Percentiles rank a stretch among this genome's conserved stretches.
Conservation (phyloP, 2,113 vertebrate genomes). For the Zosterops borbonicus region DNA sequence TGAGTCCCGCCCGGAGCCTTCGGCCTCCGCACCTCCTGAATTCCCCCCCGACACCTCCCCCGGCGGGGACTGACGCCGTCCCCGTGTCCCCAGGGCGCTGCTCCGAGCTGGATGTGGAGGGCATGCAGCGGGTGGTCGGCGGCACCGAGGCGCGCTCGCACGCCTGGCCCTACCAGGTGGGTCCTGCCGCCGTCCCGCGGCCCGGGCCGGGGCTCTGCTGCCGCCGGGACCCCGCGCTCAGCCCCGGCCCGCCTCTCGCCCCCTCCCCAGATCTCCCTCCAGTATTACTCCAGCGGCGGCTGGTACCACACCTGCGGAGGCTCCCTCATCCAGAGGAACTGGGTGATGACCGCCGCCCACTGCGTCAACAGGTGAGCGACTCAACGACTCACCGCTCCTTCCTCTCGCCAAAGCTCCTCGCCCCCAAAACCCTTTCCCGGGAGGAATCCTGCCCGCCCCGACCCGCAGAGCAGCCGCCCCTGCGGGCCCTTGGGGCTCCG, state of each 20-base stretch:
- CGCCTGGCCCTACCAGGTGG: no score
- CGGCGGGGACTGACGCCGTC: no score
- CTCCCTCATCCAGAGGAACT: slow-evolving; percentile 77
- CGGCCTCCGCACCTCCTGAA: no score
- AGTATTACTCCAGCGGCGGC: slow-evolving; percentile 66
- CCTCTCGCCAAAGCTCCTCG: fast-evolving
- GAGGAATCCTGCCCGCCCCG: fast-evolving
- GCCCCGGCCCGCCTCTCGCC: background rate
- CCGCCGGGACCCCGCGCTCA: background rate
- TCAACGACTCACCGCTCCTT: fast-evolving
- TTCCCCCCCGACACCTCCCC: no score
- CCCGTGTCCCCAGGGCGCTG: no score
- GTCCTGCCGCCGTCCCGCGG: no score
- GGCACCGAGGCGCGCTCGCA: no score
- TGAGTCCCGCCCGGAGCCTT: no score
- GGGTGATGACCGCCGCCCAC: slow-evolving; percentile 90
- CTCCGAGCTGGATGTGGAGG: no score
- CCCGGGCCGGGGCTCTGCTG: background rate
- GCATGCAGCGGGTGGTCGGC: no score
- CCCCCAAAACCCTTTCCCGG: fast-evolving
- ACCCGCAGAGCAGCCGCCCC: fast-evolving
- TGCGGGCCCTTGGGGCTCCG: fast-evolving
- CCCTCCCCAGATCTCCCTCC: slow-evolving; percentile 79
- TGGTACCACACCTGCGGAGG: slow-evolving; percentile 88
- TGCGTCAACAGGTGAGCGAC: slow-evolving; percentile 75